Evolutionary conservation across 2,113 vertebrate genomes (phyloP).

Genomic region (Callorhinus ursinus): DNA sequence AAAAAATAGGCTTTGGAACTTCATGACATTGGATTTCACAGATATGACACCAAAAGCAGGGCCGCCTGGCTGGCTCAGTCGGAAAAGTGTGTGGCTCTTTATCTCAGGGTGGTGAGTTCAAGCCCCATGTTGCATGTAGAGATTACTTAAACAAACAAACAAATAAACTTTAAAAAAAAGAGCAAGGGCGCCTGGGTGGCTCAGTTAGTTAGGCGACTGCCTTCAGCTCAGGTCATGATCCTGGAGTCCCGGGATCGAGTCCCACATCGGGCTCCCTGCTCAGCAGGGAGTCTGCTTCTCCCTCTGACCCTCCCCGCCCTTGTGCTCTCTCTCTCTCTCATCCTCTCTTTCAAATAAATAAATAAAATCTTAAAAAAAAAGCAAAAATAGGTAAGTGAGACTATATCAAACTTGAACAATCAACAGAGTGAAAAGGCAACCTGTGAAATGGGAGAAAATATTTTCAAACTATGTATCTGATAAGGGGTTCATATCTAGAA

Average conservation of each 20-base stretch:
- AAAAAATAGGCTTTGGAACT: not conserved
- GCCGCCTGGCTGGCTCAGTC: not conserved
- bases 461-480: not conserved
- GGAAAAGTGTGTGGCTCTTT: not conserved
- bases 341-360: too few relatives aligned
- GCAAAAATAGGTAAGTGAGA: not conserved
- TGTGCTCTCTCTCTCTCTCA: too few relatives aligned
- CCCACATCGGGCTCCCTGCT: too few relatives aligned
- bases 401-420: not conserved
- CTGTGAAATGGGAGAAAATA: not conserved
- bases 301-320: too few relatives aligned
- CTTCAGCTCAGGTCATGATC: too few relatives aligned
- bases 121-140: not conserved
- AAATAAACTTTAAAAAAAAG: too few relatives aligned
- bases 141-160: not conserved
- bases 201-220: too few relatives aligned
- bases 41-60: not conserved
- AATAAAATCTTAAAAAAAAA: not conserved
- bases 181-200: too few relatives aligned
- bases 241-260: too few relatives aligned
- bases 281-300: too few relatives aligned
- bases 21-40: not conserved
- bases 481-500: not conserved
- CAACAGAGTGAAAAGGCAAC: not conserved
- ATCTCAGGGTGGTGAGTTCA: not conserved